These are phyloP conservation scores for Atherinosoma microstoma DNA, from an alignment of 2,797 vertebrate genomes.

Conservation along the genomic window DNA sequence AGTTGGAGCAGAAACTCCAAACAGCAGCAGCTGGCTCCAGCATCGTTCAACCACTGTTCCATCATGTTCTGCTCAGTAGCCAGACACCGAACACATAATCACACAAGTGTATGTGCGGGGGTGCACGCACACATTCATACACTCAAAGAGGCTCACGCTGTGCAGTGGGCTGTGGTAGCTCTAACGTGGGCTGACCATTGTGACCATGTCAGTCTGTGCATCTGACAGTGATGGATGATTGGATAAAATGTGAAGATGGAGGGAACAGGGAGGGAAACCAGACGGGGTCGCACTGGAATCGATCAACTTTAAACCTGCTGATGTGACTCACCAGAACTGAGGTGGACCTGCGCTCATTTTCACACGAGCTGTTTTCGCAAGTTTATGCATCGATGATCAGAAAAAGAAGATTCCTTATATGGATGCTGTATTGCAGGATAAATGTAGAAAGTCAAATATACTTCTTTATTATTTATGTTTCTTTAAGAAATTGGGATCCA, in stretches of 20 bases:
- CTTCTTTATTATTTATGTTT: slow-evolving; percentile 2
- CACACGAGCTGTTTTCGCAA: slow-evolving; percentile 13
- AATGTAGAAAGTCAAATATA: slow-evolving; percentile 5
- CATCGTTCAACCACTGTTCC: slow-evolving; percentile 25
- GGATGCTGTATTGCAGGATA: background rate
- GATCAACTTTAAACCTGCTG: slow-evolving; percentile 63
- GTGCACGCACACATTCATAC: slow-evolving; percentile 11
- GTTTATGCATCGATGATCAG: background rate
- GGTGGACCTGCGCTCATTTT: slow-evolving; percentile 51
- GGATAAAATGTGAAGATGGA: slow-evolving; percentile 47
- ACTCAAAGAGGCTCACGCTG: slow-evolving; percentile 29
- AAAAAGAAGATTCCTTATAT: background rate
- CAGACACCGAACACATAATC: slow-evolving; percentile 18
- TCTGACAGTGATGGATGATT: slow-evolving; percentile 71
- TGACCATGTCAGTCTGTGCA: slow-evolving; percentile 36
- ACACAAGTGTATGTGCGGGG: slow-evolving; percentile 3
- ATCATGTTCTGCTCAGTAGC: slow-evolving; percentile 49
- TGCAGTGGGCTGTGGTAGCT: slow-evolving; percentile 24
- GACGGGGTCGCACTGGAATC: slow-evolving; percentile 59
- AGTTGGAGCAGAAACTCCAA: slow-evolving; percentile 7
- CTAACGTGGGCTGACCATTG: slow-evolving; percentile 38
- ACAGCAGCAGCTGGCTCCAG: slow-evolving; percentile 28
- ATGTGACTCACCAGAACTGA: slow-evolving; percentile 43
- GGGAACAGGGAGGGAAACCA: slow-evolving; percentile 22
- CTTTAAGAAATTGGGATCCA: background rate